Base-by-base conservation (phyloP, 2,888 invertebrate genomes). In the Aphrophora alni region DNA sequence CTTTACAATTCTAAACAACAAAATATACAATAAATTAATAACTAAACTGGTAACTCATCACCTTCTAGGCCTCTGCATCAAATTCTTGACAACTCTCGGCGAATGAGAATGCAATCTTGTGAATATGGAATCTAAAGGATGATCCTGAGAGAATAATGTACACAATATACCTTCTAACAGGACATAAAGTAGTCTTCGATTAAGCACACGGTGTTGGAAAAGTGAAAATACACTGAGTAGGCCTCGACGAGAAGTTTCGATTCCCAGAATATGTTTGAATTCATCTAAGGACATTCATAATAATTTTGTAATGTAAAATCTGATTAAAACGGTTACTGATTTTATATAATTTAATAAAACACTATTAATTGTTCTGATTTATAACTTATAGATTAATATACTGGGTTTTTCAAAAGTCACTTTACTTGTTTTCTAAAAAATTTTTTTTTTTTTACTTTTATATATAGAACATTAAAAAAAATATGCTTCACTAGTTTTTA, bases 241-340 rank as follows among this genome's bases (percentile, higher is more conserved):
- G 4, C 97, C 97, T 84, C 94, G 91, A 26, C 95, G 91, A 2
- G 95, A 95, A 1, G 97, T 95, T 87, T 97, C 97, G 70, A 94
- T 94, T 0, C 98, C 98, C 80, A 98, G 94, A 85, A 98, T 93
- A 87, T 95, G 95, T 85, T 95, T 93, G 82, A 98, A 89, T 88
- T 98, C 97, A 89, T 98, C 97, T 93, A 89, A n/a, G n/a, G n/a
- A n/a, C n/a, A n/a, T n/a, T n/a, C n/a, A n/a, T n/a, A n/a, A n/a
- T n/a, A n/a, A n/a, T n/a, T 26, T 89, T 89, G 81, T 26, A 81
- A 77, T 38, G 76, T 59, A 71, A 74, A 26, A 69, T 59, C 51
- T 8, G 17, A 70, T 75, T 25, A 14, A 10, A 14, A 24, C 26
- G 14, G 27, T 7, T 4, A 17, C 71, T 25, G 17, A 7, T 44